Base-by-base conservation (phyloP, 2,113 vertebrate species). In the Sapayoa aenigma region DNA sequence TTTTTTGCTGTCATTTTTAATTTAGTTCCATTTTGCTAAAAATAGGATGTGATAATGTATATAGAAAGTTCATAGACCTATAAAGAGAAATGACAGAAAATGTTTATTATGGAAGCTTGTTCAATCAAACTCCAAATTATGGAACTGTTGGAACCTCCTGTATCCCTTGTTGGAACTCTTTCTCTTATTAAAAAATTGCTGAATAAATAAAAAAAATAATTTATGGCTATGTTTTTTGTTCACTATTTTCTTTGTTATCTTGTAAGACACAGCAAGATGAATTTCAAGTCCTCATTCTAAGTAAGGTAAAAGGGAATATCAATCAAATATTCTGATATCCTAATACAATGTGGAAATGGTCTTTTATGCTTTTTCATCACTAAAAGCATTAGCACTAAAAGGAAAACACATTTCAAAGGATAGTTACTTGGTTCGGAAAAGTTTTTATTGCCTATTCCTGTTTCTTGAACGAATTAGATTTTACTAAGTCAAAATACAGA, bases 171-270 rank as follows among this genome's bases (percentile, higher is more conserved):
- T 89, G 17, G 14, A 72, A 65, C 3, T 14, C 10, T 66, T 82
- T 49, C 1, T 20, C 17, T 67, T 76, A 76, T 28, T 80, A 72
- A 37, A 12, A 76, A 27, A 68, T 41, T 83, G n/a, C 6, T 5
- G 4, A 84, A 59, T 24, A 59, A 71, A 82, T 37, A 1, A 52
- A 49, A 85, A 89, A 0, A 69, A 65, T 62, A n/a, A n/a, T 47
- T 56, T 1, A 4, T 71, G 33, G 3, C 2, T 41, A 3, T 12
- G 1, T 14, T n/a, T 47, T 42, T 42, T 39, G 12, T 39, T 30
- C 33, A 3, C 23, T 39, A 12, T 66, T 67, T 62, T 68, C 6
- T 58, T 75, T 35, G 3, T 18, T 89, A 79, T 83, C 8, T 21
- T 68, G 11, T 73, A 46, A 9, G 11, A 65, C 13, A 42, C 24